Evolutionary conservation across 2,888 invertebrate genomes (phyloP), one percentile per base, ranked within the genome.

Genomic region (Halictus ligatus): DNA sequence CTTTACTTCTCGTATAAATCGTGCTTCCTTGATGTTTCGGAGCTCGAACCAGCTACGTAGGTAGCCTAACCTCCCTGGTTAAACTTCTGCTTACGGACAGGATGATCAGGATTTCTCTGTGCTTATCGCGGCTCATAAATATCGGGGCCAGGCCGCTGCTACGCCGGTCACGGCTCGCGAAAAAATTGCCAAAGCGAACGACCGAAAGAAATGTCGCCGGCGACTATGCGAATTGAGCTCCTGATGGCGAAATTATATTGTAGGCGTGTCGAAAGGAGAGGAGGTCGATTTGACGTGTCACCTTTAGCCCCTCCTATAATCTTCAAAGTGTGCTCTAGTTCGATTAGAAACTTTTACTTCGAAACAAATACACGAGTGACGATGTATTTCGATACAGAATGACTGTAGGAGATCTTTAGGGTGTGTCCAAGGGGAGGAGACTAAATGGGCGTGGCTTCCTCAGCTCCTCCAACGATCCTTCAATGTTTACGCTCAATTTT

Each of bases 51-150:
- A 18, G 18, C 67, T 18, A 35, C 67, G 21, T 2, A n/a, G 69
- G 43, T 69, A 40, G n/a, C 10, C n/a, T 43, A 40, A 2, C 10
- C 54, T 35, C n/a, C 1, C n/a, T n/a, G 35, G 8, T 43, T 21
- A 5, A 69, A 43, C 21, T 69, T 69, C 43, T 43, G 69, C 43
- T 40, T 43, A 21, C 69, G 43, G 43, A n/a, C n/a, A n/a, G 69
- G 40, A 40, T 69, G n/a, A 69, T 43, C 69, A 43, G n/a, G 35
- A 43, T 69, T 40, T 69, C 69, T 10, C 54, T 69, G 43, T 43
- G 43, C n/a, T 40, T 69, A 69, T 69, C 69, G 18, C 67, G 18
- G 21, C 67, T 67, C 35, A 67, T 67, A 67, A 67, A 67, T 67
- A 67, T 67, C 67, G 35, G 35, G 35, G 35, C 10, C 18, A 18